Percentiles rank a stretch among this genome's conserved stretches.
These are phyloP conservation scores for Erythrolamprus reginae DNA, from an alignment of 2,113 vertebrate species.

Conservation along the genomic window DNA sequence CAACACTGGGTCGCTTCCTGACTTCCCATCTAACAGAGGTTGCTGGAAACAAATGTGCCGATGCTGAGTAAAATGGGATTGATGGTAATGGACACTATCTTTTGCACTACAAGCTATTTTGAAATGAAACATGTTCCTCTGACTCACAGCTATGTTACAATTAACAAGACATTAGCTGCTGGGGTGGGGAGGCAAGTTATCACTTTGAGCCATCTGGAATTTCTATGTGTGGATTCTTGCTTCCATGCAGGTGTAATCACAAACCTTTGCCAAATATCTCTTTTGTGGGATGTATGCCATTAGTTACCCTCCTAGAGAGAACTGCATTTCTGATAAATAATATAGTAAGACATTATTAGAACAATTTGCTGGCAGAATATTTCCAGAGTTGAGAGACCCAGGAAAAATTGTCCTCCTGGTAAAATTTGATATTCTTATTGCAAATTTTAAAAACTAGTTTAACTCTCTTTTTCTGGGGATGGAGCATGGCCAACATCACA, in stretches of 20 bases:
- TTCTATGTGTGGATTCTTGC: not conserved
- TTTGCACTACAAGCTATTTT: not conserved
- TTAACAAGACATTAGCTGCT: not conserved
- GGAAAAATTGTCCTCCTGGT: not conserved
- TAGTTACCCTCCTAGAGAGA: not conserved
- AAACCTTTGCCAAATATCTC: not conserved
- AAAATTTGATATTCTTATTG: not conserved
- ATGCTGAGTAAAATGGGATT: not conserved
- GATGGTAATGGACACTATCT: not conserved
- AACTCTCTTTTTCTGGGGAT: not conserved
- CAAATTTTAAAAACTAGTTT: not conserved
- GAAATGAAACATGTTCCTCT: not conserved
- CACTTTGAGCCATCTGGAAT: not conserved
- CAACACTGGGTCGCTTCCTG: not conserved
- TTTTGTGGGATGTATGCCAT: not conserved
- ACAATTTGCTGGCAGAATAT: not conserved
- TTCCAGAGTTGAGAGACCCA: not conserved
- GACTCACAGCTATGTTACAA: not conserved
- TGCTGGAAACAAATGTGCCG: not conserved
- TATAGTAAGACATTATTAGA: not conserved
- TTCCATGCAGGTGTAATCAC: not conserved
- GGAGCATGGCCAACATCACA: no score
- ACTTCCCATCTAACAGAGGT: not conserved
- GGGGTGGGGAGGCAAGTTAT: not conserved
- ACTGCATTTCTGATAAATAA: not conserved